Evolutionary conservation across 2,797 vertebrate species (phyloP).

Genomic region (Schizopygopsis pylzovi): DNA sequence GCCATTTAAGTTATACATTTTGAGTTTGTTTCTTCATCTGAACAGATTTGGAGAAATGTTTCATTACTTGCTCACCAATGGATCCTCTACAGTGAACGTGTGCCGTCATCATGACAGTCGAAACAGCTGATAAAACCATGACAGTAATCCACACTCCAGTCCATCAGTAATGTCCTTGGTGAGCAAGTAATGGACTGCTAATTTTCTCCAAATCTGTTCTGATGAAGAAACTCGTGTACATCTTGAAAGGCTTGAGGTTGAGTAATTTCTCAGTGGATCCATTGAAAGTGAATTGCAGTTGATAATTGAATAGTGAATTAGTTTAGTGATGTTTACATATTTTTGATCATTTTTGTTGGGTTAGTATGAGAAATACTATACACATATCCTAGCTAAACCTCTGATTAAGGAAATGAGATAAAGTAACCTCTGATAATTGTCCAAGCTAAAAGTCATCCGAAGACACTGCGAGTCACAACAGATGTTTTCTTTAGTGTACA

Average conservation of each 20-base stretch:
- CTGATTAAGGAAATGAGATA: not conserved
- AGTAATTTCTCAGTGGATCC: not conserved
- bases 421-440: not conserved
- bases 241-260: not conserved
- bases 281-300: not conserved
- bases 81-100: too few relatives aligned
- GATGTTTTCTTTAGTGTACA: constrained; percentile 23
- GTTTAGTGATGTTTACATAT: not conserved
- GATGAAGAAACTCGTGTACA: not conserved
- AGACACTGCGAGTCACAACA: not conserved
- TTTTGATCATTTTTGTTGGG: not conserved
- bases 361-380: not conserved
- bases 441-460: not conserved
- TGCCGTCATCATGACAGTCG: too few relatives aligned
- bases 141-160: too few relatives aligned
- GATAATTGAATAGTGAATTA: not conserved
- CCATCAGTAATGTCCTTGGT: not conserved
- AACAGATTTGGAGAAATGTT: not conserved
- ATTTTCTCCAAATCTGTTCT: too few relatives aligned
- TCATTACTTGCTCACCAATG: not conserved
- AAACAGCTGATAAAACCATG: too few relatives aligned
- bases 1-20: not conserved
- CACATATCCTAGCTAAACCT: not conserved
- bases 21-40: not conserved
- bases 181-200: not conserved